Evolutionary conservation across 2,113 vertebrate genomes (phyloP).

Genomic region (Aegotheles bennettii): DNA sequence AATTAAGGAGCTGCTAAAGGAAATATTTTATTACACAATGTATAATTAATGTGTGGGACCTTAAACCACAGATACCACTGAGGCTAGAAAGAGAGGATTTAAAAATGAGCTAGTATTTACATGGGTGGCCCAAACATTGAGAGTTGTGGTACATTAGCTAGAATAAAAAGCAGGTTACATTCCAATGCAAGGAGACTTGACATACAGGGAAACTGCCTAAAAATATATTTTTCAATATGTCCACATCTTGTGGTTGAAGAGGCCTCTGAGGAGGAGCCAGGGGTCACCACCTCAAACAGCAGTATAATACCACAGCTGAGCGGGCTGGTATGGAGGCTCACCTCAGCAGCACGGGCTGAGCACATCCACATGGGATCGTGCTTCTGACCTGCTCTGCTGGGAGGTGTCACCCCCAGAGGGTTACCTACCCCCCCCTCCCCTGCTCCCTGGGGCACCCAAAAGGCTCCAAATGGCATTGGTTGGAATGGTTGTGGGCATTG

Average conservation of each 20-base stretch:
- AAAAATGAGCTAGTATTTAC: not conserved
- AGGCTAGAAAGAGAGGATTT: not conserved
- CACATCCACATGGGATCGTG: rapidly evolving
- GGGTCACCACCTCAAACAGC: not conserved
- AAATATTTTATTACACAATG: conserved; percentile 10
- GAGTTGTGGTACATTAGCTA: not conserved
- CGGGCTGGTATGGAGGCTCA: not conserved
- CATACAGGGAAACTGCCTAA: not conserved
- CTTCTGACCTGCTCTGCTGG: not conserved
- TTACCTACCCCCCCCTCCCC: not conserved
- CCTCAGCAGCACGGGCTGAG: rapidly evolving
- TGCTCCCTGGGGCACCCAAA: not conserved
- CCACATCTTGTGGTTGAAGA: not conserved
- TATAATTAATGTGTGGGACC: not conserved
- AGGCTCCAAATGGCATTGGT: not conserved
- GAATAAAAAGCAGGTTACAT: not conserved
- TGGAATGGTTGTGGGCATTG: not conserved
- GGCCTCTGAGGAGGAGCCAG: not conserved
- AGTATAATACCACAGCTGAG: rapidly evolving
- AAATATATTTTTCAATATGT: not conserved
- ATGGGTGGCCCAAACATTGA: not conserved
- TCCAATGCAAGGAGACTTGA: not conserved
- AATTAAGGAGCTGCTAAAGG: conserved; percentile 30
- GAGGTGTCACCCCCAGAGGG: not conserved
- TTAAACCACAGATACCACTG: conserved; percentile 31